These are phyloP conservation scores for Mormyrops boulengeri DNA, from an alignment of 2,797 vertebrate species.

Conservation along the genomic window DNA sequence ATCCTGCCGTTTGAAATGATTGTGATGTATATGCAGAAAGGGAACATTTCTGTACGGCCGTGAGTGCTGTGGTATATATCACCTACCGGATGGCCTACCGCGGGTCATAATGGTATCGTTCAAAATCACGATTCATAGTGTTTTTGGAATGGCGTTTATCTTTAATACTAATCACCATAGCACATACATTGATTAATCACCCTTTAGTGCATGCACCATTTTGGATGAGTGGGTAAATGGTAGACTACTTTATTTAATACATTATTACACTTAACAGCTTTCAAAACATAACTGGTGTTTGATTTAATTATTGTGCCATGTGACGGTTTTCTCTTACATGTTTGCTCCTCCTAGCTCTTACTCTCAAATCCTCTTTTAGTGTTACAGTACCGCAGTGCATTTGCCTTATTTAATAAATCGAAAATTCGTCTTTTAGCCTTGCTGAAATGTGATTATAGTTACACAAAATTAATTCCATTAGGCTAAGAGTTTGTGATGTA, in stretches of 20 bases:
- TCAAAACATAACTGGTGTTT: not conserved
- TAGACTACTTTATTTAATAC: not conserved
- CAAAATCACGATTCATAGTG: not conserved
- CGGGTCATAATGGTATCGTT: too few relatives aligned
- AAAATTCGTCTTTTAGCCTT: not conserved
- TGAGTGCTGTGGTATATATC: too few relatives aligned
- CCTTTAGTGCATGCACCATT: not conserved
- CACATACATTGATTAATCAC: too few relatives aligned
- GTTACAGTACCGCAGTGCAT: not conserved
- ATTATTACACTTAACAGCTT: not conserved
- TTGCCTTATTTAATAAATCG: not conserved
- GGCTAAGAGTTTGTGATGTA: not conserved
- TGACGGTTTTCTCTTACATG: not conserved
- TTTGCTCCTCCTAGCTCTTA: not conserved
- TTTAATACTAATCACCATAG: not conserved
- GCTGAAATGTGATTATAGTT: not conserved
- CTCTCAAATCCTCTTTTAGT: not conserved
- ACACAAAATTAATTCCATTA: not conserved
- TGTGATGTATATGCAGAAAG: not conserved
- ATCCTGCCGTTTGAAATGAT: not conserved
- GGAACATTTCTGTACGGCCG: not conserved
- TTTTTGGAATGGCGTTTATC: not conserved
- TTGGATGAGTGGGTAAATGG: not conserved
- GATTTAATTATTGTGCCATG: not conserved
- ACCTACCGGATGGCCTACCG: too few relatives aligned